phyloP scores from a whole-genome alignment of 1,140 invertebrate species.

The Apis mellifera region Amel_HAv3.1 CM009936.2:5717501-5718000 shows the following conservation, averaged over 20 bases:
- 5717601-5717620: slow-evolving; percentile 11
- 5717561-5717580: not conserved
- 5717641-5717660: not conserved
- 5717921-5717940: not conserved
- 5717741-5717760: not conserved
- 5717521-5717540: slow-evolving; percentile 33
- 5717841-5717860: too few species aligned
- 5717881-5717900: too few species aligned
- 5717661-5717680: not conserved
- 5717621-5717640: not conserved
- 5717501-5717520: not conserved
- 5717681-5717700: not conserved
- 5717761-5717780: too few species aligned
- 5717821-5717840: too few species aligned
- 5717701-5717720: not conserved
- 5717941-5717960: slow-evolving; percentile 34
- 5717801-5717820: too few species aligned
- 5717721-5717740: not conserved
- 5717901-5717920: too few species aligned
- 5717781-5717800: too few species aligned
- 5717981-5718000: slow-evolving; percentile 40
- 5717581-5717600: slow-evolving; percentile 16
- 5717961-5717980: slow-evolving; percentile 58
- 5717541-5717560: slow-evolving; percentile 14
- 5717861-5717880: too few species aligned